Evolutionary conservation across 2,113 vertebrate genomes (phyloP).

Genomic region (Ia io): DNA sequence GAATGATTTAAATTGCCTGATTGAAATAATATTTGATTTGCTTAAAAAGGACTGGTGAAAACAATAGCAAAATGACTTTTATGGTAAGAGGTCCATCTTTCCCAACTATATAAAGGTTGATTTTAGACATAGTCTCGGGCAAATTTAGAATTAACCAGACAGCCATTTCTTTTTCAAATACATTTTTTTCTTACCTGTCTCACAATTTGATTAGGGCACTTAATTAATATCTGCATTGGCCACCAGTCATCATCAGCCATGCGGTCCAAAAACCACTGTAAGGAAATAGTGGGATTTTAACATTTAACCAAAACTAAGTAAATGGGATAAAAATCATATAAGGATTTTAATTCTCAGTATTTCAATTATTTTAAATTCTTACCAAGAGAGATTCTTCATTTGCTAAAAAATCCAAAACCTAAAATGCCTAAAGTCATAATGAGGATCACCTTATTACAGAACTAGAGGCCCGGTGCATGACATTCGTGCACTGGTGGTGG

Average conservation of each 20-base stretch:
- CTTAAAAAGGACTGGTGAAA: background rate
- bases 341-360: background rate
- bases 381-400: background rate
- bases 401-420: background rate
- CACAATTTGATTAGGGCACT: slow-evolving; percentile 99
- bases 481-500: too few relatives aligned
- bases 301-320: background rate
- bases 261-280: slow-evolving; percentile 98
- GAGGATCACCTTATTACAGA: background rate
- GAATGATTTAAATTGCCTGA: background rate
- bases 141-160: slow-evolving; percentile 26
- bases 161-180: slow-evolving; percentile 22
- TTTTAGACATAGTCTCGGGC: background rate
- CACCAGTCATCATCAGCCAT: slow-evolving; percentile 99
- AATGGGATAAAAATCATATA: background rate
- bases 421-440: background rate
- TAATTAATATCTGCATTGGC: slow-evolving; percentile 99
- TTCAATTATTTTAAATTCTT: slow-evolving; percentile 14
- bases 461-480: too few relatives aligned
- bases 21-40: background rate
- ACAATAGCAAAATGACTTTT: slow-evolving; percentile 24
- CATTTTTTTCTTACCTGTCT: slow-evolving; percentile 89
- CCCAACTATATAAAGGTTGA: slow-evolving; percentile 2
- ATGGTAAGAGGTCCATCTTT: background rate
- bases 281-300: slow-evolving; percentile 59